Base-by-base conservation (phyloP, 2,797 vertebrate genomes). In the Triplophysa yarkandensis region DNA sequence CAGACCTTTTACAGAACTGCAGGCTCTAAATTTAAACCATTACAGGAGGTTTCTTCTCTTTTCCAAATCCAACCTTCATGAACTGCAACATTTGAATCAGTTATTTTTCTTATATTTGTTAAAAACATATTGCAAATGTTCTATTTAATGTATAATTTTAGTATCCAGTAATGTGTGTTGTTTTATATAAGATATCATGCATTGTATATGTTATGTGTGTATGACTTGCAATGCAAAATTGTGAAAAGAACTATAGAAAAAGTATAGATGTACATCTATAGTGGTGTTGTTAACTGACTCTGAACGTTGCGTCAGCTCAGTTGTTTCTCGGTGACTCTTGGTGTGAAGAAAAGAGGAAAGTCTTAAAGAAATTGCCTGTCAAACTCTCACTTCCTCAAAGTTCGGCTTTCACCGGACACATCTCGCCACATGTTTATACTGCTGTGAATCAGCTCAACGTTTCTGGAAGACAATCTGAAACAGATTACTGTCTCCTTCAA, bases 331-430 rank as follows among this genome's bases (percentile, higher is more conserved):
- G 48, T 13, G 19, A 4, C 30, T 1, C 11, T 14, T 13, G n/a
- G 69, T 36, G 57, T 61, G n/a, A 58, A 54, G 30, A 8, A n/a
- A 27, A 39, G 68, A 43, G 54, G 48, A 62, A 74, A 39, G 23
- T 28, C 8, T 30, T 60, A 27, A 54, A 70, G 9, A 17, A 19
- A 43, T 39, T 62, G 71, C 8, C 5, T 4, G 25, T 52, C 11
- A 8, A 34, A 80, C 78, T 91, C 86, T 90, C 88, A 86, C 85
- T 91, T 91, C 91, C 85, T 67, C 23, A 46, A 81, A 83, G 63
- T 32, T 27, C n/a, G 21, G 64, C 54, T 52, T 55, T 71, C 30
- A 66, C 76, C 32, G 61, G 19, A 14, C 30, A 81, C 86, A 86
- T 86, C 83, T 83, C 82, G 83, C 63, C 46, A 2, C 3, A 43